Conservation (phyloP, 2,888 invertebrate genomes). For the Brassicogethes aeneus region DNA sequence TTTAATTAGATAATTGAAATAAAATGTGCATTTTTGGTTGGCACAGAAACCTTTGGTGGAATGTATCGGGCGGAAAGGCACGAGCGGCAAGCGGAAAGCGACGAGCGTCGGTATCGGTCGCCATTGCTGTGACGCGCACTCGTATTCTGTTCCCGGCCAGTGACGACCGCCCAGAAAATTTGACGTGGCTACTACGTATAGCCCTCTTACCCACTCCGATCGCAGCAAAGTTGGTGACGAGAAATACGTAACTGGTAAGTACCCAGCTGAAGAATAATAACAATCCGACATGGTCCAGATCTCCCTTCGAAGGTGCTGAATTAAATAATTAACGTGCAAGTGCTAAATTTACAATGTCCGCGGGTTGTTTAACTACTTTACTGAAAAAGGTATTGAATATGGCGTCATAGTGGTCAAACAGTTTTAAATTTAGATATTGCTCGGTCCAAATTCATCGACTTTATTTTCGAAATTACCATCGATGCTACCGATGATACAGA, state of each 20-base stretch:
- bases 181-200: slow-evolving; percentile 91
- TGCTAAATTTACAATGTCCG: slow-evolving; percentile 41
- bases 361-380: slow-evolving; percentile 30
- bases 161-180: slow-evolving; percentile 79
- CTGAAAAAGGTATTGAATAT: slow-evolving; percentile 42
- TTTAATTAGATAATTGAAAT: too few species aligned
- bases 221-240: slow-evolving; percentile 91
- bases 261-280: slow-evolving; percentile 58
- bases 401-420: slow-evolving; percentile 40
- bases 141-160: slow-evolving; percentile 67
- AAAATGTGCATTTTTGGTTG: slow-evolving; percentile 7
- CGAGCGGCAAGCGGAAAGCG: slow-evolving; percentile 1
- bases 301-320: slow-evolving; percentile 29
- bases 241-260: slow-evolving; percentile 89
- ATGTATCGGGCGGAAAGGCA: slow-evolving; percentile 2
- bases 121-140: slow-evolving; percentile 72
- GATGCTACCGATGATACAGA: too few species aligned
- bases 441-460: too few species aligned
- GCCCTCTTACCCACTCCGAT: slow-evolving; percentile 88
- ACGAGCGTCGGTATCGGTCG: slow-evolving; percentile 43
- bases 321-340: slow-evolving; percentile 28
- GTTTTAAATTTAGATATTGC: slow-evolving; percentile 36
- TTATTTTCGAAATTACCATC: too few species aligned
- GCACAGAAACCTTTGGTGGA: slow-evolving; percentile 1
- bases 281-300: slow-evolving; percentile 46